Evolutionary conservation across 2,888 invertebrate species (phyloP).

Genomic region (Netelia virgata): DNA sequence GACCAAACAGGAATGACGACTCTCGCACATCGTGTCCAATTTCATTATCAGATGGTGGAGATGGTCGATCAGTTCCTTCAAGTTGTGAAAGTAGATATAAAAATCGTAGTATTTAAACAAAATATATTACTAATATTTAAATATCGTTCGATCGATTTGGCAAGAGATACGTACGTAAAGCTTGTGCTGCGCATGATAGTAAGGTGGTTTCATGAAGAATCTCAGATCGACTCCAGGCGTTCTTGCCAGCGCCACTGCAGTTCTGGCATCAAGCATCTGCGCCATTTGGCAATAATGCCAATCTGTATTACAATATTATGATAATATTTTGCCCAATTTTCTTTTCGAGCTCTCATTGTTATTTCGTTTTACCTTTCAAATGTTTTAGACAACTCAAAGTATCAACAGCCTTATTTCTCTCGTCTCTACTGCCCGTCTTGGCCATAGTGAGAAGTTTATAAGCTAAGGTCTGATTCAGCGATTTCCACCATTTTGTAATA

Average conservation of each 20-base stretch:
- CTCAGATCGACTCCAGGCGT: constrained; percentile 89
- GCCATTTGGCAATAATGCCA: constrained; percentile 90
- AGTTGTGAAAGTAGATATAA: constrained; percentile 27
- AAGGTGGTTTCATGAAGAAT: constrained; percentile 91
- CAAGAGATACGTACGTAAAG: constrained; percentile 83
- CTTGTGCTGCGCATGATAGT: constrained; percentile 82
- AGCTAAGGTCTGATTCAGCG: constrained; percentile 88
- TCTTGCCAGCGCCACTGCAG: constrained; percentile 92
- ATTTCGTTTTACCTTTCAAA: constrained; percentile 85
- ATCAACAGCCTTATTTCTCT: constrained; percentile 88
- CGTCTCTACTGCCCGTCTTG: constrained; percentile 87
- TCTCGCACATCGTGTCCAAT: constrained; percentile 77
- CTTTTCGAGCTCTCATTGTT: neutral
- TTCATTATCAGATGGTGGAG: constrained; percentile 77
- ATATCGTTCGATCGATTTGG: constrained; percentile 81
- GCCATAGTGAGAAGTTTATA: constrained; percentile 89
- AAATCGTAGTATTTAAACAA: no score
- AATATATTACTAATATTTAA: no score
- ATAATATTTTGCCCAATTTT: neutral
- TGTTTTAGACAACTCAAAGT: constrained; percentile 89
- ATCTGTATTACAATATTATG: constrained; percentile 80
- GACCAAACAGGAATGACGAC: constrained; percentile 80
- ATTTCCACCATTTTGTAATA: constrained; percentile 87
- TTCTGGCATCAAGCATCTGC: constrained; percentile 91
- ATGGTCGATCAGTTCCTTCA: constrained; percentile 79